phyloP scores from a whole-genome alignment of 2,797 vertebrate species.

The Poecile montanus region DNA sequence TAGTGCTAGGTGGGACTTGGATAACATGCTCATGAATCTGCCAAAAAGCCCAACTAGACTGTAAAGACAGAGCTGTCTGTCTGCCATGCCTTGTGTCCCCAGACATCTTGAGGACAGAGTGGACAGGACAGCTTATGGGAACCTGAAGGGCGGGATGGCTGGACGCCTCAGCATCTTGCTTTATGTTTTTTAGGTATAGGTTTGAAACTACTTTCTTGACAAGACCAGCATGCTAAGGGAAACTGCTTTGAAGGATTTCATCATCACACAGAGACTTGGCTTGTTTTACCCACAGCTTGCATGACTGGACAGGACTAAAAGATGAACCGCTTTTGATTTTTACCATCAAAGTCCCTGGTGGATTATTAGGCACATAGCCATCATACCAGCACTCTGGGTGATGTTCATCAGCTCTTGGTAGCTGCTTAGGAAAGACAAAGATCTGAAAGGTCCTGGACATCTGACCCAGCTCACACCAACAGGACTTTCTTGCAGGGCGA shows the following conservation, averaged over 20 bases:
- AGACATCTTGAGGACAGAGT: neutral
- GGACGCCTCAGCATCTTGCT: neutral
- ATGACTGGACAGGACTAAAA: neutral
- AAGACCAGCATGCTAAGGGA: neutral
- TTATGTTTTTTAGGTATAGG: neutral
- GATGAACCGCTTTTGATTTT: neutral
- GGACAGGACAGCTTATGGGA: neutral
- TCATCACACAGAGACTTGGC: neutral
- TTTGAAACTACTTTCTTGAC: neutral
- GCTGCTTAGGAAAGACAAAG: neutral
- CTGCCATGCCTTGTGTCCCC: neutral
- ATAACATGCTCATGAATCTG: neutral
- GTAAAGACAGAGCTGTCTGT: neutral
- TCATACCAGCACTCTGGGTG: accelerated
- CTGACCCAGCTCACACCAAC: neutral
- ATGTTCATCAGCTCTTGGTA: neutral
- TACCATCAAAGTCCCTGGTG: neutral
- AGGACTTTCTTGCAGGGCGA: neutral
- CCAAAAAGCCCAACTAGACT: neutral
- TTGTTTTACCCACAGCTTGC: neutral
- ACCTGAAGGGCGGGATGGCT: neutral
- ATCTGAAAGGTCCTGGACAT: neutral
- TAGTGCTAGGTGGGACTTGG: neutral
- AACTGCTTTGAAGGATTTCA: neutral
- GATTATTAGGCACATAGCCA: neutral